These are phyloP conservation scores for Crotalus horridus DNA, from an alignment of 2,113 vertebrate genomes.

Conservation along the genomic window DNA sequence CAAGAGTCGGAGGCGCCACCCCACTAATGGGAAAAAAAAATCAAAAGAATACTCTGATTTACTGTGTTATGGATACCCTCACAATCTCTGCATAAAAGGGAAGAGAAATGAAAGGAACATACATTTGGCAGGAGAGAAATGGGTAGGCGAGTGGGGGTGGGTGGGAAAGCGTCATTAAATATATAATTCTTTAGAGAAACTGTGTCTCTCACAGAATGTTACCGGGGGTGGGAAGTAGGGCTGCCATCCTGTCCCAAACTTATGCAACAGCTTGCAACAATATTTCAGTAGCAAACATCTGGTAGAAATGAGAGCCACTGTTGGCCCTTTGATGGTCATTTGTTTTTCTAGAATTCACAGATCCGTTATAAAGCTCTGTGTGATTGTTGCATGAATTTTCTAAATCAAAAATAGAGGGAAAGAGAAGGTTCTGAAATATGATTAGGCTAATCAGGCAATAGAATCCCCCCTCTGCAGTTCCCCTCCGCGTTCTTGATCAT, in stretches of 20 bases:
- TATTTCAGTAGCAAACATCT: constrained; percentile 20
- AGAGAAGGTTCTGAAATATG: not conserved
- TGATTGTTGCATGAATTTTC: not conserved
- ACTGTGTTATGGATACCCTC: constrained; percentile 38
- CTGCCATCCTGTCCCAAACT: constrained; percentile 22
- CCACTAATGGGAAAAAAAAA: constrained; percentile 30
- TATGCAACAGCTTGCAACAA: constrained; percentile 20
- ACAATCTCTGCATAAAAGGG: constrained; percentile 36
- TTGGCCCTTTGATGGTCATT: constrained; percentile 19
- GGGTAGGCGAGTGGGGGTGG: not conserved
- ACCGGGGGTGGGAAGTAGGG: not conserved
- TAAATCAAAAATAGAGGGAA: not conserved
- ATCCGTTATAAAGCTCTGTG: no score
- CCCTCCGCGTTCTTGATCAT: not conserved
- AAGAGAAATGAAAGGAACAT: constrained; percentile 47
- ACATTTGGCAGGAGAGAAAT: constrained; percentile 1
- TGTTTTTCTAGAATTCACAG: not conserved
- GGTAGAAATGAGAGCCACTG: constrained; percentile 8
- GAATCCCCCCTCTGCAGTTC: not conserved
- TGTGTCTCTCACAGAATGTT: not conserved
- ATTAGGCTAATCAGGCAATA: not conserved
- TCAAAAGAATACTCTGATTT: constrained; percentile 52
- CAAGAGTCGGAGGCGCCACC: constrained; percentile 37
- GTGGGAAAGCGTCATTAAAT: not conserved
- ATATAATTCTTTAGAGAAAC: not conserved